Percentiles rank a stretch among this genome's conserved stretches.
Conservation (phyloP, 2,113 vertebrate genomes). For the Dicentrarchus labrax region DNA sequence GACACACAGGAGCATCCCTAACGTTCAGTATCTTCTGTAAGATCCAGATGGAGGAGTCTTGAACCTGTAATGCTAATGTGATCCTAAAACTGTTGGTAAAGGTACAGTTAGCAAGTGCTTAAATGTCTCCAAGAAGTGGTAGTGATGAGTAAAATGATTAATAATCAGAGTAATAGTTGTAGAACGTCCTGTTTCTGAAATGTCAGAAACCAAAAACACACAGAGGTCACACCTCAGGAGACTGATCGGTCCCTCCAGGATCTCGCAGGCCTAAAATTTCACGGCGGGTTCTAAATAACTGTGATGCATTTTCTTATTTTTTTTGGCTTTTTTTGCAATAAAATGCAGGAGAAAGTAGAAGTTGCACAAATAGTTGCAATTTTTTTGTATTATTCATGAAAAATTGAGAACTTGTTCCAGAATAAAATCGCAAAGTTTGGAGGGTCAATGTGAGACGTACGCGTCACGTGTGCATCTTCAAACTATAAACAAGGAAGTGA, state of each 20-base stretch:
- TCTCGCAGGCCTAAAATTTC: too few species aligned
- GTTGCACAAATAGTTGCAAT: too few species aligned
- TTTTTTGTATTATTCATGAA: too few species aligned
- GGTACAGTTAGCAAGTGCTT: slow-evolving; percentile 30
- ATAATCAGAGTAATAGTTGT: slow-evolving; percentile 36
- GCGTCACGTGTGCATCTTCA: too few species aligned
- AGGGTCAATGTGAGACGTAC: not conserved
- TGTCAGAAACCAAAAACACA: slow-evolving; percentile 23
- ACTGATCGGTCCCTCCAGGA: too few species aligned
- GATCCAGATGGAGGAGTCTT: not conserved
- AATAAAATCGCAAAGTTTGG: too few species aligned
- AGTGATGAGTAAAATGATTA: slow-evolving; percentile 5
- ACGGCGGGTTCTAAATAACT: too few species aligned
- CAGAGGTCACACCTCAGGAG: not conserved
- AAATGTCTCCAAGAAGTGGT: slow-evolving; percentile 15
- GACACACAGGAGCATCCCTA: not conserved
- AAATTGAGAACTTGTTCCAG: not conserved
- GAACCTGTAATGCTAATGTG: not conserved
- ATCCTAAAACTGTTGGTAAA: slow-evolving; percentile 9
- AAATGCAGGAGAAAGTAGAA: too few species aligned
- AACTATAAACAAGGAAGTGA: too few species aligned
- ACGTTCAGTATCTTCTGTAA: not conserved
- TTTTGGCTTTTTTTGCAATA: too few species aligned
- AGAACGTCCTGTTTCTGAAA: slow-evolving; percentile 4
- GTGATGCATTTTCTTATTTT: too few species aligned